Base-by-base conservation (phyloP, 2,888 invertebrate genomes). In the Nipponacmea schrenckii region DNA sequence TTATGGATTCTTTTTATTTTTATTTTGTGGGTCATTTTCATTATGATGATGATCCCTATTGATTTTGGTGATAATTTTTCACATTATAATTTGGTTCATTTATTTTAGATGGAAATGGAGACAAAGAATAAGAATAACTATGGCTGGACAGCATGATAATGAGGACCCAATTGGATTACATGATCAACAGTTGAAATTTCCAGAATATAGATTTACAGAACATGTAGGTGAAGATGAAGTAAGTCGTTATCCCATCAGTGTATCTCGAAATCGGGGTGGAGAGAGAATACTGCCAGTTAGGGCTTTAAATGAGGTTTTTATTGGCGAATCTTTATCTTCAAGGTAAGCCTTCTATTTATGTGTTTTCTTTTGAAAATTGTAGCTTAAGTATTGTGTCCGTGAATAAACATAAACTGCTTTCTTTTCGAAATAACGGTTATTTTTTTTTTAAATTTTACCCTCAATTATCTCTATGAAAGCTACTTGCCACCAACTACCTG, bases 221-320 rank as follows among this genome's bases (percentile, higher is more conserved):
- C 89, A 90, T 78, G 84, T 89, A 5, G 73, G 79, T 12, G 84
- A 85, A 65, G 71, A 78, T 62, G 82, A 82, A 73, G 74, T 79
- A 67, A 80, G 76, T 27, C 68, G 74, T 10, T 73, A 75, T 56
- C 77, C 77, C 50, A 69, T 73, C 0, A 79, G 76, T 71, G 68
- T 77, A 62, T 67, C 71, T 39, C 69, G 70, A 5, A 67, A 75
- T 67, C 64, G 70, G 2, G 66, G 68, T 8, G 71, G 75, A 15
- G 67, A 72, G 0, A 70, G 82, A 78, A 92, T 94, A 64, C 89
- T 98, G 66, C 98, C 98, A 0, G 94, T 94, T 85, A 90, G 97
- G 81, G 98, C 98, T 0, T 91, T 99, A n/a, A 99, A 99, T 89
- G 99, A 99, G 92, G 96, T 99, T 31, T 99, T 98, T 86, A 94